These are phyloP conservation scores for Eidolon helvum DNA, from an alignment of 2,113 vertebrate genomes.

Conservation along the genomic window DNA sequence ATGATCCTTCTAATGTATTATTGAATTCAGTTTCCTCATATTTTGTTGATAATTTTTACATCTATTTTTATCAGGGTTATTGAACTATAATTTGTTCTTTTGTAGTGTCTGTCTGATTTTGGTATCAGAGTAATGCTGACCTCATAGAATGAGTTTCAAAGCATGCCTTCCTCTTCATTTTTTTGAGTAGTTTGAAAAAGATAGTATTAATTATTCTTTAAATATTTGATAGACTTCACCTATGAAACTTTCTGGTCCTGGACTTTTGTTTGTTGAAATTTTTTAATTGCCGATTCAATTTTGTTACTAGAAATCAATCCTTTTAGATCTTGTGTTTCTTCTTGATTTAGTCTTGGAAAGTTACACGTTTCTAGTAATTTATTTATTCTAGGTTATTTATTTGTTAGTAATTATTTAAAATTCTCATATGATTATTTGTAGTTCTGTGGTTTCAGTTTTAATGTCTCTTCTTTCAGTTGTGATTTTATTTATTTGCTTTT, in stretches of 20 bases:
- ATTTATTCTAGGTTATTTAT: not conserved
- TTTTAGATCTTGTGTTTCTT: not conserved
- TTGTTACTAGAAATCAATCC: not conserved
- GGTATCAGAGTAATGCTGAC: not conserved
- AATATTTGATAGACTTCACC: not conserved
- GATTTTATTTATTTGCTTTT: not conserved
- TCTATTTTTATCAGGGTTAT: not conserved
- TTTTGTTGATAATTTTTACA: not conserved
- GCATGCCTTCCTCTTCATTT: not conserved
- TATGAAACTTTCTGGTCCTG: not conserved
- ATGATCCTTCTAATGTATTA: not conserved
- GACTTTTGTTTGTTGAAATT: not conserved
- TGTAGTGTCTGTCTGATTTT: not conserved
- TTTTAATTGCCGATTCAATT: not conserved
- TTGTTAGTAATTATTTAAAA: not conserved
- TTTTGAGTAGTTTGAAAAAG: not conserved
- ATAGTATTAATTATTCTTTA: not conserved
- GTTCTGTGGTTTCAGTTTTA: not conserved
- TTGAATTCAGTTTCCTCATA: not conserved
- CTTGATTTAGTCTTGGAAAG: not conserved
- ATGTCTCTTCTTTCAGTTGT: not conserved
- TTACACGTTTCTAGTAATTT: not conserved
- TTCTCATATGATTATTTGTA: not conserved
- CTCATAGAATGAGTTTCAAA: not conserved
- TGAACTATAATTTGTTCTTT: not conserved